Percentiles rank a stretch among this genome's conserved stretches.
Conservation (phyloP, 2,888 invertebrate genomes). For the Hydriomena furcata region DNA sequence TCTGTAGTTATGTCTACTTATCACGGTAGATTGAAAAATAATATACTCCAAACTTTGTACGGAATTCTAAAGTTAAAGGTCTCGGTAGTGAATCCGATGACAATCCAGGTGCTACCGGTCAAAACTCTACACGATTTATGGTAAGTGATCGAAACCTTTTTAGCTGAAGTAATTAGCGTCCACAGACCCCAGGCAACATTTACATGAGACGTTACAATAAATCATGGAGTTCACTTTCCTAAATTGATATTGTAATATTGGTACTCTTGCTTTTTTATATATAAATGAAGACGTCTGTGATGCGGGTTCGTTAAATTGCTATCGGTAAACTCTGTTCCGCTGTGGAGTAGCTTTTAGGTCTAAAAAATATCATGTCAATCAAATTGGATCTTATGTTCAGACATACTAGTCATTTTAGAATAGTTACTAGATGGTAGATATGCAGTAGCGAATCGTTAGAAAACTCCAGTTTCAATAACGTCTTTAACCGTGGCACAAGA, state of each 20-base stretch:
- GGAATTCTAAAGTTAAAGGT: neutral
- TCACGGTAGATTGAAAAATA: too few species aligned
- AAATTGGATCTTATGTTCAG: too few species aligned
- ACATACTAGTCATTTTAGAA: too few species aligned
- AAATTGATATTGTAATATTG: slow-evolving; percentile 84
- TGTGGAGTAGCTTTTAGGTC: slow-evolving; percentile 44
- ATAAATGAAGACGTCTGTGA: slow-evolving; percentile 80
- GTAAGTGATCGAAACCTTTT: slow-evolving; percentile 8
- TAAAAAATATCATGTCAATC: too few species aligned
- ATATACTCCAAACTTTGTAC: too few species aligned
- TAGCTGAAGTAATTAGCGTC: slow-evolving; percentile 52
- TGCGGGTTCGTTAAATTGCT: slow-evolving; percentile 82
- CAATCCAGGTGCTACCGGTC: slow-evolving; percentile 5
- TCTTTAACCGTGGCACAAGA: too few species aligned
- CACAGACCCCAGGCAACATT: slow-evolving; percentile 58
- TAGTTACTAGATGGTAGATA: too few species aligned
- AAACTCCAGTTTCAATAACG: too few species aligned
- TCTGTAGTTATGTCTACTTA: too few species aligned
- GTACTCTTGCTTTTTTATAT: slow-evolving; percentile 70
- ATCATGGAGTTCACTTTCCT: slow-evolving; percentile 80
- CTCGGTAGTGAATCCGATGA: neutral
- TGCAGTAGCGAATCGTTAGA: too few species aligned
- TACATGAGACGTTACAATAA: slow-evolving; percentile 74
- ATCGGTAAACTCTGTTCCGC: slow-evolving; percentile 53
- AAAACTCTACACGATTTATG: slow-evolving; percentile 8